Conservation (phyloP, 2,888 invertebrate species). For the Strigamia maritima region DNA sequence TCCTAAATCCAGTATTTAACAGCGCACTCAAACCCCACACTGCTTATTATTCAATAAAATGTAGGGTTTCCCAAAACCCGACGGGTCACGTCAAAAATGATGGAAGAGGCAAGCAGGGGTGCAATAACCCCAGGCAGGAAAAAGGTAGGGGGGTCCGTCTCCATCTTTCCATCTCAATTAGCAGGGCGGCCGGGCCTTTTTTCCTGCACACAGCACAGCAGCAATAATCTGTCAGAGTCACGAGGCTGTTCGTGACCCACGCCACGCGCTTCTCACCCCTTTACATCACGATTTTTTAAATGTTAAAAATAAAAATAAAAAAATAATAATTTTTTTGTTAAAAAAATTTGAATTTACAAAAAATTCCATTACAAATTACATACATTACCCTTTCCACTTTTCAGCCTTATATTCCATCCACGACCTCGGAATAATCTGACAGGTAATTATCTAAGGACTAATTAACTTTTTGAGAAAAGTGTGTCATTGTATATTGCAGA, state of each 20-base stretch:
- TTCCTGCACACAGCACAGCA: slow-evolving; percentile 20
- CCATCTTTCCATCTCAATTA: slow-evolving; percentile 32
- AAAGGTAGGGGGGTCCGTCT: slow-evolving; percentile 26
- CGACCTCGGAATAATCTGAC: slow-evolving; percentile 26
- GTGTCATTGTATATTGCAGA: slow-evolving; percentile 5
- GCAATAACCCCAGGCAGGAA: slow-evolving; percentile 7
- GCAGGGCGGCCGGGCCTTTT: background rate
- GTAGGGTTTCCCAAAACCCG: background rate
- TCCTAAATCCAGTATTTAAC: background rate
- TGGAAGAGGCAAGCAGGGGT: slow-evolving; percentile 30
- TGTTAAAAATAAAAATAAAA: background rate
- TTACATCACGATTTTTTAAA: background rate
- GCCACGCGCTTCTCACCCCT: slow-evolving; percentile 30
- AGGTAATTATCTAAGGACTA: slow-evolving; percentile 28
- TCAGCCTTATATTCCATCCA: slow-evolving; percentile 24
- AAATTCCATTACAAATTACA: background rate
- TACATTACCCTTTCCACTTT: slow-evolving; percentile 18
- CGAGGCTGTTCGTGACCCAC: slow-evolving; percentile 28
- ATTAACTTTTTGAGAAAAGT: slow-evolving; percentile 1
- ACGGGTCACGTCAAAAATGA: slow-evolving; percentile 14
- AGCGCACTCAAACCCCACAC: background rate
- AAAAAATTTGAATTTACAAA: background rate
- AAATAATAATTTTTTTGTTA: background rate
- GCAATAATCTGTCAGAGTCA: slow-evolving; percentile 31
- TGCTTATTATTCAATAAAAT: slow-evolving; percentile 24